These are phyloP conservation scores for Pollenia amentaria DNA, from an alignment of 2,888 invertebrate species.

Conservation along the genomic window DNA sequence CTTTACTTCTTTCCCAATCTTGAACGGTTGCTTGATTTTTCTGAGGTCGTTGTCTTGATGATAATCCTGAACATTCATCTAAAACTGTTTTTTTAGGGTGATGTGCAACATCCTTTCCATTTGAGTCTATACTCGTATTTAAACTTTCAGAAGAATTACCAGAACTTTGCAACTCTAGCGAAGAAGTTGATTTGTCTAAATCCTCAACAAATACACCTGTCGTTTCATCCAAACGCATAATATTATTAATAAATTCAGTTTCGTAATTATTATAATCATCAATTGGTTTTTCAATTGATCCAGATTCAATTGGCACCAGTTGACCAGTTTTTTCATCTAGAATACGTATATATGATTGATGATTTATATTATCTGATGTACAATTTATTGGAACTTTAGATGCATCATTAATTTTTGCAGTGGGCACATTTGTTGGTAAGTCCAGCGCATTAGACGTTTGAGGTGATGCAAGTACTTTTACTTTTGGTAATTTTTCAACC, in stretches of 20 bases:
- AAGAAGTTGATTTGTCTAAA: conserved; percentile 11
- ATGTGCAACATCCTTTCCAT: background rate
- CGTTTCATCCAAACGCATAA: no score
- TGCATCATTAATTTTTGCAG: conserved; percentile 3
- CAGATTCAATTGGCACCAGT: no score
- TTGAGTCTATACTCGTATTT: conserved; percentile 17
- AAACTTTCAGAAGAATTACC: conserved; percentile 15
- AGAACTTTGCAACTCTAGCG: conserved; percentile 11
- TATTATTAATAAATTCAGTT: conserved; percentile 12
- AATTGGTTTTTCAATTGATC: no score
- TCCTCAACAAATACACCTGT: no score
- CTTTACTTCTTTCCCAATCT: conserved; percentile 15
- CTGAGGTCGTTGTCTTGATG: conserved; percentile 1
- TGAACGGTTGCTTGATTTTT: conserved; percentile 14
- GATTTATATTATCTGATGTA: no score
- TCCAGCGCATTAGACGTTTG: conserved; percentile 3
- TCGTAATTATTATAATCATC: conserved; percentile 10
- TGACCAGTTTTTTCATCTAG: conserved; percentile 3
- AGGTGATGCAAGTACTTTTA: conserved; percentile 12
- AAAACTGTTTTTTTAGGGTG: conserved; percentile 17
- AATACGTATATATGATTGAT: conserved; percentile 17
- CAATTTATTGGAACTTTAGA: conserved; percentile 1
- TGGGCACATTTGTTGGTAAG: conserved; percentile 5
- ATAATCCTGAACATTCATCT: conserved; percentile 23
- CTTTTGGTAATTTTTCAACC: background rate